These are phyloP conservation scores for Drosophila pseudoananassae DNA, from an alignment of 1,140 invertebrate species.

Conservation along the genomic window DNA sequence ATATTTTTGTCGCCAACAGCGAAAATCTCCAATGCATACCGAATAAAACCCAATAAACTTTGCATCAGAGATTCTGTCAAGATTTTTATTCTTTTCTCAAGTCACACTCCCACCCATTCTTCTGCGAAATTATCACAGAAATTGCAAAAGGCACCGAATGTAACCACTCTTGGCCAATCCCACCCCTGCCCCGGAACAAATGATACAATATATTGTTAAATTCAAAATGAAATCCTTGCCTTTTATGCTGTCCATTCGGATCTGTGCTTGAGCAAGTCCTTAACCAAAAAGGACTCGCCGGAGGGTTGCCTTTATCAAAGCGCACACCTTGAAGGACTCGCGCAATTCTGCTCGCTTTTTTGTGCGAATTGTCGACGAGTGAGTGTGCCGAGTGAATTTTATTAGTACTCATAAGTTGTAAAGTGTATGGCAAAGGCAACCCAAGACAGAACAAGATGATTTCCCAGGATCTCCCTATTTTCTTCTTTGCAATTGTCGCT, in stretches of 20 bases:
- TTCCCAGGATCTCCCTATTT: slow-evolving; percentile 23
- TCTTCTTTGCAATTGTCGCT: slow-evolving; percentile 28
- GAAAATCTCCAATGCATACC: slow-evolving; percentile 6
- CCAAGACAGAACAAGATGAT: slow-evolving; percentile 33
- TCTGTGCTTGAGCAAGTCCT: slow-evolving; percentile 11
- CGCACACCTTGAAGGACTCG: slow-evolving; percentile 68
- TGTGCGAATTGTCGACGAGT: slow-evolving; percentile 37
- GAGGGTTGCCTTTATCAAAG: slow-evolving; percentile 40
- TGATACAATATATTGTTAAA: slow-evolving; percentile 47
- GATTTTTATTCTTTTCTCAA: slow-evolving; percentile 6
- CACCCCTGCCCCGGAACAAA: slow-evolving; percentile 1
- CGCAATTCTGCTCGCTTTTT: slow-evolving; percentile 20
- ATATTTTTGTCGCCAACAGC: not conserved
- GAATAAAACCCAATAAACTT: slow-evolving; percentile 36
- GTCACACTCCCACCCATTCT: slow-evolving; percentile 8
- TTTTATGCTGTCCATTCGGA: slow-evolving; percentile 46
- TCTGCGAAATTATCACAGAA: slow-evolving; percentile 63
- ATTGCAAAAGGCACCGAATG: slow-evolving; percentile 59
- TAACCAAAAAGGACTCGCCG: slow-evolving; percentile 10
- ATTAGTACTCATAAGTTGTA: slow-evolving; percentile 80
- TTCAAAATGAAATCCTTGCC: slow-evolving; percentile 54
- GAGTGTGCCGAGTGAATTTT: slow-evolving; percentile 74
- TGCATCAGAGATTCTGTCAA: slow-evolving; percentile 8
- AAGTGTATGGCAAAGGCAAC: slow-evolving; percentile 62
- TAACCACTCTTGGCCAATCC: slow-evolving; percentile 19